Conservation (phyloP, 1,140 invertebrate genomes). For the Sipha flava region DNA sequence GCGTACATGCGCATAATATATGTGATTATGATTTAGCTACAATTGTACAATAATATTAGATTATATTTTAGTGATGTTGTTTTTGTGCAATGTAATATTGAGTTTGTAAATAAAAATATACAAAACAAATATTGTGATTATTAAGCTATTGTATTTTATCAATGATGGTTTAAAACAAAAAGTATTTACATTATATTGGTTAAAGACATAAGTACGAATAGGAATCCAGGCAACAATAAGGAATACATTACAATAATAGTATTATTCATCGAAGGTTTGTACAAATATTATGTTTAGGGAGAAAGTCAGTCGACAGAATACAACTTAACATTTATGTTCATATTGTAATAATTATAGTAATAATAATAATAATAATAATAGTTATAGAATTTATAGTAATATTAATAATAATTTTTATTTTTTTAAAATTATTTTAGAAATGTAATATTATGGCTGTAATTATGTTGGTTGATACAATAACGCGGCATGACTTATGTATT, state of each 20-base stretch:
- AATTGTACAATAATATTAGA: no score
- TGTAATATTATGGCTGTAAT: neutral
- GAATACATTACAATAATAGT: neutral
- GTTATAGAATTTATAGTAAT: neutral
- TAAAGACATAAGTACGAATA: constrained; percentile 20
- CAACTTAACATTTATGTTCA: neutral
- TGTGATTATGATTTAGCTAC: no score
- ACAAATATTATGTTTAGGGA: neutral
- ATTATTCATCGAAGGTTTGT: neutral
- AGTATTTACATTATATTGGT: neutral
- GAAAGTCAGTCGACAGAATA: neutral
- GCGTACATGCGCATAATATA: no score
- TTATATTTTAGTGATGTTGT: no score
- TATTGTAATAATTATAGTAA: neutral
- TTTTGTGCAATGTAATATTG: neutral
- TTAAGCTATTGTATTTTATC: constrained; percentile 4
- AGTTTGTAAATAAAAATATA: neutral
- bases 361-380: neutral
- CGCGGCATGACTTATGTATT: no score
- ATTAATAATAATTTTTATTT: neutral
- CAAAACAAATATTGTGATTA: neutral
- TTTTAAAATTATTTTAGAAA: neutral
- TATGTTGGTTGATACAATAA: neutral
- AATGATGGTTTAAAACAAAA: neutral
- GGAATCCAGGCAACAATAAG: constrained; percentile 21